Evolutionary conservation across 2,113 vertebrate genomes (phyloP), one percentile per base, ranked within the genome.

Genomic region (Tragelaphus imberbis): DNA sequence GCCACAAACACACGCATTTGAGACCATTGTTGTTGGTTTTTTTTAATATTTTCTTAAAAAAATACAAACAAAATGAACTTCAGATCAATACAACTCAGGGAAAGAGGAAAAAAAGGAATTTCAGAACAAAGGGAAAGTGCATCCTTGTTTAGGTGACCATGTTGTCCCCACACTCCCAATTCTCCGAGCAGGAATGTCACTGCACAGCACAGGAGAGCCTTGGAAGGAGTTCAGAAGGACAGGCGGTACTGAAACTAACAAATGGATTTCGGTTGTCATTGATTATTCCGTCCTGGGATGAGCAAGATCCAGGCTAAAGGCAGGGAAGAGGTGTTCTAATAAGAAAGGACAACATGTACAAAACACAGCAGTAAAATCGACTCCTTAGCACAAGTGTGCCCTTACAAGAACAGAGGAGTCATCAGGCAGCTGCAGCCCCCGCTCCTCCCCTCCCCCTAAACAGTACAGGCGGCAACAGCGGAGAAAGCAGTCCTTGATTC

Each of bases 11-110:
- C 17, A 97, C 58, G 33, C 90, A 97, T 94, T 82, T 88, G 56
- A 98, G 59, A 95, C 91, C 77, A 28, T 13, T 12, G 4, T 14
- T 6, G 28, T 6, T 2, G n/a, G n/a, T 97, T 98, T 95, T 98
- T 99, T 98, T 99, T 98, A 98, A 97, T 98, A 96, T 95, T 99
- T 98, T 99, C 95, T 98, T 99, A 99, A 98, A 99, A 99, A 99
- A 98, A 99, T 98, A 98, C 98, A 98, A 98, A 99, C 97, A 95
- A 98, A 98, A 98, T 97, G 47, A 98, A 99, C 98, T 99, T 98
- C 94, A 80, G 61, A 28, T 90, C 92, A 98, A 98, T 98, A 98
- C 97, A 98, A 98, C 96, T 98, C 84, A 93, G 97, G 97, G 91
- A 98, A 40, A 98, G 98, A 97, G 97, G 97, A 92, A 94, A 93